Evolutionary conservation across 2,113 vertebrate species (phyloP), one percentile per base, ranked within the genome.

Genomic region (Myotis brandtii): DNA sequence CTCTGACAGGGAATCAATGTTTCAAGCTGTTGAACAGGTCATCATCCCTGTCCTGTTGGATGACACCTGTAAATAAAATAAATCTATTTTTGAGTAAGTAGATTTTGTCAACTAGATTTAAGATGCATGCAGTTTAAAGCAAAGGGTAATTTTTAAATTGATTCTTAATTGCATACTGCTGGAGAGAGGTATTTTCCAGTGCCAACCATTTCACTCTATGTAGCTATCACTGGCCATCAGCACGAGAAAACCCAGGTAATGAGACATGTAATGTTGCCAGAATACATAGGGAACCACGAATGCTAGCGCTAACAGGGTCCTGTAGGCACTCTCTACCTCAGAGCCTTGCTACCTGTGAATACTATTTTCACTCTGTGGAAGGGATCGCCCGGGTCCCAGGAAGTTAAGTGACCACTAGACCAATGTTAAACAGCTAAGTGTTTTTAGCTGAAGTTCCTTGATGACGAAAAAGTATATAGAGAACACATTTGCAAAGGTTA

Each of bases 41-140:
- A 97, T 97, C 82, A 93, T 97, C 94, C 97, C 96, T 98, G 97
- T 95, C 97, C 97, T 97, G 96, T 95, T 97, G 97, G 97, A 98
- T 97, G 97, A 97, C 95, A 97, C 95, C 95, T 97, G 91, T 97
- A 98, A 97, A 97, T 97, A 97, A 97, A 97, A 97, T 96, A 96
- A 97, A 97, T 93, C 97, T 98, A 98, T 96, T 97, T 98, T 97
- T 97, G 96, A 97, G 95, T 97, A 93, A 96, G 83, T 94, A 97
- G 91, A 96, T 92, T 95, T 96, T 86, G 96, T 37, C 82, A 94
- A 70, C 64, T 97, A 86, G 89, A 93, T 70, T 96, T 96, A 95
- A 96, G 91, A 96, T 86, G 79, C 96, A 98, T 97, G 96, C 96
- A 96, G 54, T 86, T 95, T 91, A 93, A 89, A 93, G 75, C 88